Evolutionary conservation across 2,888 invertebrate species (phyloP).

Genomic region (Drosophila anomelani): DNA sequence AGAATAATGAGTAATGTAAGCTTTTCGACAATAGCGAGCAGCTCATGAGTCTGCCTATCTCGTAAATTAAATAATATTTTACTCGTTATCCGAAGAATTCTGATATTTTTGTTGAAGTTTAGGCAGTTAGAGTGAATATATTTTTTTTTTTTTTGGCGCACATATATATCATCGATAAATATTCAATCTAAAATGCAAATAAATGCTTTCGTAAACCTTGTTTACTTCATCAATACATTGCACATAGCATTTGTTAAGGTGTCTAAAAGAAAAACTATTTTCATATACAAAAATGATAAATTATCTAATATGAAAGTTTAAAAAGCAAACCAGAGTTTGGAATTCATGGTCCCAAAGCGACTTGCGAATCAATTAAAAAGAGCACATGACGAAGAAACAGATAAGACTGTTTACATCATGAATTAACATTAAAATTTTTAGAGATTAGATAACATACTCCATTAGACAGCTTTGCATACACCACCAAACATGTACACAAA

Average conservation of each 20-base stretch:
- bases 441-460: slow-evolving; percentile 1
- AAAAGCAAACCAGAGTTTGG: no score
- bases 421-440: neutral
- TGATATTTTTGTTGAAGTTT: neutral
- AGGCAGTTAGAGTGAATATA: neutral
- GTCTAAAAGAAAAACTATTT: neutral
- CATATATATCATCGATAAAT: neutral
- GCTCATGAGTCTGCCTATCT: no score
- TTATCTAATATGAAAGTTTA: no score
- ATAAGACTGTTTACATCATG: slow-evolving; percentile 4
- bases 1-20: no score
- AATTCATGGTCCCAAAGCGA: neutral
- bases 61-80: neutral
- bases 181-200: neutral
- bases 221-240: neutral
- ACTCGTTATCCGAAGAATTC: neutral
- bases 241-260: no score
- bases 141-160: neutral
- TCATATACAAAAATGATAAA: neutral
- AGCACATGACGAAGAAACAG: neutral
- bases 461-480: neutral
- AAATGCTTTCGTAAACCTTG: neutral
- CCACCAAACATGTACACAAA: neutral
- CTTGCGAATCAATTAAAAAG: neutral
- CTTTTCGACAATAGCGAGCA: no score